Base-by-base conservation (phyloP, 2,888 invertebrate genomes). In the Eupsilia transversa region DNA sequence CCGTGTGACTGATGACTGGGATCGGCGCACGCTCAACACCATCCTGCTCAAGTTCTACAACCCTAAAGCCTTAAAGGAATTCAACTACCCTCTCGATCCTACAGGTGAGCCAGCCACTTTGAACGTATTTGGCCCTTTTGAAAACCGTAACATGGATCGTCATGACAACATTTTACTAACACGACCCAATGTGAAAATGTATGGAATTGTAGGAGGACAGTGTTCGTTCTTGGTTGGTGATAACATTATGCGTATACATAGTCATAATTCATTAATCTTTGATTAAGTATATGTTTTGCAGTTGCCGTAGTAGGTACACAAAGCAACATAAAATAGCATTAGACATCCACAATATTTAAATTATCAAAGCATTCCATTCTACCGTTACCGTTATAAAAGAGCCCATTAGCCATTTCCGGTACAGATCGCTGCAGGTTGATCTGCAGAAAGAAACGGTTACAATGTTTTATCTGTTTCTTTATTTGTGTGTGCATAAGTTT, bases 1-100 rank as follows among this genome's bases (percentile, higher is more conserved):
- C 0, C 97, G 99, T 78, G 99, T 99, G 5, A 99, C 99, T 0
- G 99, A 99, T 91, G 98, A 99, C 92, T 99, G 99, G 99, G 99
- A 99, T 95, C 97, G 99, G 33, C 97, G 99, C 69, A 98, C 98
- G 30, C 97, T 99, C 67, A 97, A 97, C 89, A 99, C 99, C 0
- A 98, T 99, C 78, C 96, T 99, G 54, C 94, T 93, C 73, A 98
- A 98, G 89, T 99, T 98, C 93, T 99, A 98, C 94, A 98, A 97
- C 89, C 96, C 97, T 12, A 96, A 95, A 56, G 96, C 98, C 12
- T 96, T 99, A 7, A 96, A 97, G 67, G 94, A 97, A 59, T 96
- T 96, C 1, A 96, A 97, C 57, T 98, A 98, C 88, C 96, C 97
- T 59, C 97, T 98, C 81, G 98, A 98, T 86, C 97, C 97, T 1